Evolutionary conservation across 1,140 invertebrate species (phyloP), one percentile per base, ranked within the genome.

Genomic region (Tyrophagus putrescentiae): DNA sequence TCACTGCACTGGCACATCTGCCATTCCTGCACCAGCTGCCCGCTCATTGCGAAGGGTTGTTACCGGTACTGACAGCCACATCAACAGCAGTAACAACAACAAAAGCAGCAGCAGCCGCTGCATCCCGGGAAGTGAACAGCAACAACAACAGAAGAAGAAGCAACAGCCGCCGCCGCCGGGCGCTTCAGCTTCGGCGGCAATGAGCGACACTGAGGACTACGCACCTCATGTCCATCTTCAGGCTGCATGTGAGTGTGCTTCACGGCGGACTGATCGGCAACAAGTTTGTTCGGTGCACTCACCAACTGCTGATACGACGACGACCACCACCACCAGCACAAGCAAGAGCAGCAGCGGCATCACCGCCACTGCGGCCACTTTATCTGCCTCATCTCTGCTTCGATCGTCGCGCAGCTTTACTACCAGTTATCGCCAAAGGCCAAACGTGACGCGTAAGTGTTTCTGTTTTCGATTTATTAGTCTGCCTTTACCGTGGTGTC

Each of bases 401-500:
- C 4, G 52, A 54, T 54, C 52, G 11, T 54, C 52, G 13, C 52
- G 52, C n/a, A 54, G 52, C 25, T 54, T 54, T 54, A 54, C 52
- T 31, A 23, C 52, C 52, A 54, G 52, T 27, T 54, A 54, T 54
- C 25, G 52, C 52, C 25, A 13, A 13, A 13, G 52, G 52, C 52
- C 52, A 54, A 54, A 54, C 52, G 52, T 54, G 52, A 54, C 52
- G 25, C 25, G 52, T 54, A 54, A 54, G 52, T 54, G 13, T 54
- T 54, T 31, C n/a, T n/a, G n/a, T n/a, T n/a, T 23, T 54, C 52
- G 13, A 2, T 31, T 54, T 54, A 54, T 54, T 54, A 3, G 13
- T 54, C 31, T 27, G n/a, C 9, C 45, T 16, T 3, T 45, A n/a
- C 28, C 28, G 18, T 48, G 45, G 21, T 29, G 45, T 7, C 11